Base-by-base conservation (phyloP, 2,113 vertebrate species). In the Bucco capensis region DNA sequence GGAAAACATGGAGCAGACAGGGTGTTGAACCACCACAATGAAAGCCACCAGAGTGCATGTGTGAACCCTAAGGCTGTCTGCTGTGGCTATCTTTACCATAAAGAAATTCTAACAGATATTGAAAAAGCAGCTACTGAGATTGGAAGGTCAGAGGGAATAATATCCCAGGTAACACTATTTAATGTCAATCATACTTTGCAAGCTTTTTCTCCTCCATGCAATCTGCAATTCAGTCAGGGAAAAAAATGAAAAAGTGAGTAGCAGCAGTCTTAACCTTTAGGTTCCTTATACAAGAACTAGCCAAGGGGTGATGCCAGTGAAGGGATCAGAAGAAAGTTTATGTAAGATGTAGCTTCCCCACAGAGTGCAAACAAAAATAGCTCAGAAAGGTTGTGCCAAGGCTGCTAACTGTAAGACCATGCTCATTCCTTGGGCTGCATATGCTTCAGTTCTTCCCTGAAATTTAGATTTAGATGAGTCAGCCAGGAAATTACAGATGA, bases 401-500 rank as follows among this genome's bases (percentile, higher is more conserved):
- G 21, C n/a, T 95, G 67, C 46, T 66, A 62, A 51, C 28, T 27
- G 3, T 25, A 76, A 80, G 64, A 33, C 54, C 72, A 2, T 9
- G 15, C 67, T 93, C 50, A 5, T 44, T 91, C n/a, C 61, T 81
- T 71, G 28, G 74, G 44, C 83, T 90, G 46, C 1, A 0, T 50
- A 12, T 91, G 71, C 82, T 71, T 89, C 67, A 33, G 5, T 62
- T 79, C 81, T 50, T 72, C 60, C 75, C 56, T 53, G 60, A 76
- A 83, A 85, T 61, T 73, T 60, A 88, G 76, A 70, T 83, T 77
- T 73, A 73, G 82, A 79, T 74, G 86, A 84, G 50, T 87, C 85
- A 92, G 75, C 25, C 75, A 83, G 56, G 78, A 91, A 93, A 92
- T 80, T 71, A 54, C 8, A 10, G 58, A 42, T 70, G 51, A 56